Conservation (phyloP, 1,140 invertebrate genomes). For the Goniozus legneri region DNA sequence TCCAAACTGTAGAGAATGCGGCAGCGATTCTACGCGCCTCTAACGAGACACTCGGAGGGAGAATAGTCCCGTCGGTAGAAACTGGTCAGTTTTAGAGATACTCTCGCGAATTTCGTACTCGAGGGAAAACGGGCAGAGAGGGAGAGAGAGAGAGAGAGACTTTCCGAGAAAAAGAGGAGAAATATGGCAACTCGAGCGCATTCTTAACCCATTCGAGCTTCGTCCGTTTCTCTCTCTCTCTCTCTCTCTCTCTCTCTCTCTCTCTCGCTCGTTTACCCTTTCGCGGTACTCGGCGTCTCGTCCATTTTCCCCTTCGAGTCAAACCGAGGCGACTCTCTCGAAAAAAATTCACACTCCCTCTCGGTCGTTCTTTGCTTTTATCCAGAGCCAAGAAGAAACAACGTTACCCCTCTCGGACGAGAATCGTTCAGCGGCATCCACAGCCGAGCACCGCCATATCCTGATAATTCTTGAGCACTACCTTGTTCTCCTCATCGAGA, state of each 20-base stretch:
- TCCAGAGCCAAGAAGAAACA: no score
- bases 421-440: constrained; percentile 76
- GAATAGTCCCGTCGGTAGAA: no score
- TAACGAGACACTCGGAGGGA: constrained; percentile 10
- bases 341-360: not conserved
- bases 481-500: constrained; percentile 87
- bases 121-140: no score
- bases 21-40: constrained; percentile 16
- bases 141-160: no score
- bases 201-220: no score
- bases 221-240: no score
- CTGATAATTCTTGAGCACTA: constrained; percentile 94
- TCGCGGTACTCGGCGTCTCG: constrained; percentile 2
- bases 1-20: constrained; percentile 29
- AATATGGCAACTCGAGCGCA: no score
- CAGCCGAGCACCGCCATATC: constrained; percentile 94
- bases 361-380: no score
- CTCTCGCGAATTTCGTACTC: no score
- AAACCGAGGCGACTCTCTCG: not conserved
- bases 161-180: no score
- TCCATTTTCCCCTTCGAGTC: constrained; percentile 1
- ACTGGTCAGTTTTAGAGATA: no score
- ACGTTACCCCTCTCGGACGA: not conserved
- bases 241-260: constrained; percentile 10
- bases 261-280: no score